Base-by-base conservation (phyloP, 2,888 invertebrate species). In the Chalcis sispes region DNA sequence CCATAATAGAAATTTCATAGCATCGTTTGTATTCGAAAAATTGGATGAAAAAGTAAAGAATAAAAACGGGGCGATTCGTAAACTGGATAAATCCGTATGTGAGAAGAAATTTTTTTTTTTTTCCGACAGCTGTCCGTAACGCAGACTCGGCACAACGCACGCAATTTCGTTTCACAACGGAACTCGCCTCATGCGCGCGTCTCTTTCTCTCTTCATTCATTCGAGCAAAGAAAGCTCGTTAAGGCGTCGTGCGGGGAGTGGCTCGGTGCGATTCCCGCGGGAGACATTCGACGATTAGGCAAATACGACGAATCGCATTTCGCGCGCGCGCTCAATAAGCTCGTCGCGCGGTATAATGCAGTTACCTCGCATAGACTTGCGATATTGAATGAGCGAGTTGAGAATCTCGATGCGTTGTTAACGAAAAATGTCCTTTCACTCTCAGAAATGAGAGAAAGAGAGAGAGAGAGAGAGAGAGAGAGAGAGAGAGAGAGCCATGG, bases 201-300 rank as follows among this genome's bases (percentile, higher is more conserved):
- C 40, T 23, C 18, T 40, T 18, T 36, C 36, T 52, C 23, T 61
- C 42, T 36, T 27, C 27, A 52, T 62, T 65, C 65, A 52, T 48
- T n/a, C 23, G 58, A 27, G 10, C 15, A 29, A 66, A 65, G 71
- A 25, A 29, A 65, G 59, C 71, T 71, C 65, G 75, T 75, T 71
- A 75, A 66, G 40, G 46, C 29, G 2, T 20, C 52, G 15, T 8
- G 15, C 62, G 5, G 75, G 64, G 75, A 40, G 70, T 61, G 65
- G 23, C 59, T 8, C 3, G 23, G 15, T 8, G 46, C 32, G 25
- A 75, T 62, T 72, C 70, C 61, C 66, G 62, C 50, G 69, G 59
- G 64, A 74, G 20, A 4, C 10, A 42, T 20, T n/a, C 56, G 64
- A 23, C 64, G 64, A 48, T 64, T 72, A 46, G 59, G 27, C 65